A percentile compares a stretch with the other conserved stretches of the same genome.
These are phyloP conservation scores for Parazoanthus atlanticus DNA, from an alignment of 92 coral and sea anemone genomes.

Conservation along the genomic window DNA sequence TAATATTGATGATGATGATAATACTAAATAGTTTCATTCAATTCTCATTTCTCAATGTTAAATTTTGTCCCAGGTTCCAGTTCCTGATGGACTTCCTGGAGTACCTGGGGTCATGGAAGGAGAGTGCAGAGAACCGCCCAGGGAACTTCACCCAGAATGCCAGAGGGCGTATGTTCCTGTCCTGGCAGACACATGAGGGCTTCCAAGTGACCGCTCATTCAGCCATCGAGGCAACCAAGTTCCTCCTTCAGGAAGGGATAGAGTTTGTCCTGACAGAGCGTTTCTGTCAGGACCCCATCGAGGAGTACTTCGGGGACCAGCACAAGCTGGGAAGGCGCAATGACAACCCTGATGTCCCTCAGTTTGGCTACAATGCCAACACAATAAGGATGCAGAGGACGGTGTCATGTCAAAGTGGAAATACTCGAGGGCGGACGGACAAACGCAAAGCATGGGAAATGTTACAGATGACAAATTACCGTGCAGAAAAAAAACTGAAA, in stretches of 20 bases:
- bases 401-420: conserved; percentile 62
- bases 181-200: conserved; percentile 63
- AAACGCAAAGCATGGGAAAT: conserved; percentile 56
- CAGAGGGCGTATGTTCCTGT: conserved; percentile 54
- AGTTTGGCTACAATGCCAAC: conserved; percentile 58
- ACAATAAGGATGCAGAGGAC: conserved; percentile 56
- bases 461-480: conserved; percentile 57
- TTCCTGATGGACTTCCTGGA: conserved; percentile 49
- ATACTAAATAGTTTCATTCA: not conserved
- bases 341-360: conserved; percentile 58
- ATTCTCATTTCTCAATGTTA: not conserved
- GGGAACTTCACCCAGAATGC: conserved; percentile 58
- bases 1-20: not conserved
- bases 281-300: conserved; percentile 46
- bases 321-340: conserved; percentile 54
- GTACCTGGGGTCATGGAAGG: conserved; percentile 50
- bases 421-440: conserved; percentile 59
- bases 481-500: conserved; percentile 48
- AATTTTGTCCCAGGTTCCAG: conserved; percentile 38
- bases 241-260: conserved; percentile 55
- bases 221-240: conserved; percentile 62
- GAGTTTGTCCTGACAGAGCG: conserved; percentile 60
- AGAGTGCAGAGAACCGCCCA: conserved; percentile 52
- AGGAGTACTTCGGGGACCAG: conserved; percentile 56
- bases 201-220: conserved; percentile 54